These are phyloP conservation scores for Falco cherrug DNA, from an alignment of 2,797 vertebrate genomes.

Conservation along the genomic window DNA sequence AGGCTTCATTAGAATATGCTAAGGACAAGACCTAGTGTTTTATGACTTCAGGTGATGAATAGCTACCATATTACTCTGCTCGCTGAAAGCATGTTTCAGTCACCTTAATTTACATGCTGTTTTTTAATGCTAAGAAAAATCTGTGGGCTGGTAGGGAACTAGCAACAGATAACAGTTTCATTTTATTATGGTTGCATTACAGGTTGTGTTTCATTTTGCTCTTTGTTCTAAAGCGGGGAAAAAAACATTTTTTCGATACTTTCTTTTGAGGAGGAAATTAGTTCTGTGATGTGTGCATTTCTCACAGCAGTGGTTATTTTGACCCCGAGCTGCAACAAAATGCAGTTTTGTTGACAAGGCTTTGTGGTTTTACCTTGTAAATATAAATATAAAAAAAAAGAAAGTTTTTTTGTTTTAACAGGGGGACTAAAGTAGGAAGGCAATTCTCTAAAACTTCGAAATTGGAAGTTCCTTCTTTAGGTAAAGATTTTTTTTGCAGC, in stretches of 20 bases:
- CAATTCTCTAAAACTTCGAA: neutral
- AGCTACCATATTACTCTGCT: constrained; percentile 85
- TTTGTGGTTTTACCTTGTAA: constrained; percentile 6
- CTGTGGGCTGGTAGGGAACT: constrained; percentile 73
- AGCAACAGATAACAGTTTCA: constrained; percentile 81
- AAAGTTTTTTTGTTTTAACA: constrained; percentile 3
- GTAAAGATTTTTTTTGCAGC: neutral
- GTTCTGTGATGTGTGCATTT: neutral
- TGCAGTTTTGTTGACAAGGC: neutral
- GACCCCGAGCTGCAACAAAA: neutral
- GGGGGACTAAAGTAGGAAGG: neutral
- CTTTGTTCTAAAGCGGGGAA: constrained; percentile 24
- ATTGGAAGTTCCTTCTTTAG: neutral
- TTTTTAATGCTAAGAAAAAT: constrained; percentile 80
- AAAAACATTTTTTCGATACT: constrained; percentile 11
- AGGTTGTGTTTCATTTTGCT: constrained; percentile 27
- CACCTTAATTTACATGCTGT: constrained; percentile 95
- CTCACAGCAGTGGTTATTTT: constrained; percentile 1
- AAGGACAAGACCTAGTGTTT: constrained; percentile 90
- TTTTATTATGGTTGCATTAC: constrained; percentile 70
- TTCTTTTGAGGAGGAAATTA: neutral
- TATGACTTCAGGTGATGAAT: constrained; percentile 97
- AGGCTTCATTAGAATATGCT: constrained; percentile 99
- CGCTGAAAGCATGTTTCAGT: constrained; percentile 88
- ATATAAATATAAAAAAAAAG: neutral